These are phyloP conservation scores for Scopus umbretta DNA, from an alignment of 2,113 vertebrate species.

Conservation along the genomic window DNA sequence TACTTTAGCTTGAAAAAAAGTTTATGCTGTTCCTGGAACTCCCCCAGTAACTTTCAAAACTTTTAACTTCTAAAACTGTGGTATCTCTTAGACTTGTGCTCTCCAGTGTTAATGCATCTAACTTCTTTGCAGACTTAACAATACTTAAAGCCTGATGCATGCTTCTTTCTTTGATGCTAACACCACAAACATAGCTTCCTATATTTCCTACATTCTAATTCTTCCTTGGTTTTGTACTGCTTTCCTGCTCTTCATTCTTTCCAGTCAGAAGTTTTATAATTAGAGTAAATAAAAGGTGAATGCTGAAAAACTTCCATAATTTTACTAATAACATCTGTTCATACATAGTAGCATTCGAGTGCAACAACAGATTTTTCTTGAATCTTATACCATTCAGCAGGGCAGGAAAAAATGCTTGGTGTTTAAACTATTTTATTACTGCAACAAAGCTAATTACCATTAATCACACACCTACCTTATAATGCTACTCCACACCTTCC, in stretches of 20 bases:
- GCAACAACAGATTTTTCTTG: not conserved
- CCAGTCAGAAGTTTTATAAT: not conserved
- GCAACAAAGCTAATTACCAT: conserved; percentile 22
- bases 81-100: not conserved
- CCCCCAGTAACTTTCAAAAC: not conserved
- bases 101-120: not conserved
- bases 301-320: not conserved
- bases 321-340: conserved; percentile 45
- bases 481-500: conserved; percentile 14
- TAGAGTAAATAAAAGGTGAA: conserved; percentile 25
- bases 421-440: not conserved
- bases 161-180: not conserved
- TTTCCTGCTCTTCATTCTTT: not conserved
- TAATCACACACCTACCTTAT: not conserved
- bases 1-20: not conserved
- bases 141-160: not conserved
- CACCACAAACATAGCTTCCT: not conserved
- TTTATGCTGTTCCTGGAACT: conserved; percentile 5
- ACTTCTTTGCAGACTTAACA: not conserved
- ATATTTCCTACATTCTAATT: not conserved
- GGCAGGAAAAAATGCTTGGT: not conserved
- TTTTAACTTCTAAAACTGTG: not conserved
- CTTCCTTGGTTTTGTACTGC: not conserved
- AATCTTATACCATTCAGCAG: not conserved
- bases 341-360: not conserved